These are phyloP conservation scores for Enteromius thamalakanensis DNA, from an alignment of 2,797 vertebrate genomes.

Conservation along the genomic window DNA sequence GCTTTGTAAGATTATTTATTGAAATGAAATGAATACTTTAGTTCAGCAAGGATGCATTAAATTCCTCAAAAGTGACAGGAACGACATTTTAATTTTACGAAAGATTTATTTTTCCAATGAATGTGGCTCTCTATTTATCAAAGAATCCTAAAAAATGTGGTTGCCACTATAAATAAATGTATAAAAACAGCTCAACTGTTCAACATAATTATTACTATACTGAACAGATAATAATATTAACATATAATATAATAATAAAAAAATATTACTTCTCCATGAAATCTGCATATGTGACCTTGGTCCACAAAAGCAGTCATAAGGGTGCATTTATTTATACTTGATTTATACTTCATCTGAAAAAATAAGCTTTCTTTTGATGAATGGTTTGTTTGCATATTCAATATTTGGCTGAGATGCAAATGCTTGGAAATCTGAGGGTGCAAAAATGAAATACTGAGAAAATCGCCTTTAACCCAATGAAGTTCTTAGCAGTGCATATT, in stretches of 20 bases:
- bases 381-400: neutral
- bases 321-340: neutral
- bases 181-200: neutral
- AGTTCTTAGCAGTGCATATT: neutral
- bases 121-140: neutral
- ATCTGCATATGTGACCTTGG: neutral
- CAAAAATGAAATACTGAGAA: neutral
- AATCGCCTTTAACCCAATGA: neutral
- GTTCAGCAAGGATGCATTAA: neutral
- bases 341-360: neutral
- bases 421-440: too few species aligned
- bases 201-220: neutral
- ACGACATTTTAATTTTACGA: neutral
- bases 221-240: neutral
- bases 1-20: neutral
- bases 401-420: neutral
- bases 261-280: neutral
- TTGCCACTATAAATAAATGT: neutral
- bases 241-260: too few species aligned
- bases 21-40: neutral
- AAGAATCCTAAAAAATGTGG: neutral
- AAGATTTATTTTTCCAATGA: neutral
- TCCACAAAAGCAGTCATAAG: neutral
- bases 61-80: neutral
- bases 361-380: neutral